A percentile compares a stretch with the other conserved stretches of the same genome.
Conservation (phyloP, 1,140 invertebrate genomes). For the Drosophila sproati region DNA sequence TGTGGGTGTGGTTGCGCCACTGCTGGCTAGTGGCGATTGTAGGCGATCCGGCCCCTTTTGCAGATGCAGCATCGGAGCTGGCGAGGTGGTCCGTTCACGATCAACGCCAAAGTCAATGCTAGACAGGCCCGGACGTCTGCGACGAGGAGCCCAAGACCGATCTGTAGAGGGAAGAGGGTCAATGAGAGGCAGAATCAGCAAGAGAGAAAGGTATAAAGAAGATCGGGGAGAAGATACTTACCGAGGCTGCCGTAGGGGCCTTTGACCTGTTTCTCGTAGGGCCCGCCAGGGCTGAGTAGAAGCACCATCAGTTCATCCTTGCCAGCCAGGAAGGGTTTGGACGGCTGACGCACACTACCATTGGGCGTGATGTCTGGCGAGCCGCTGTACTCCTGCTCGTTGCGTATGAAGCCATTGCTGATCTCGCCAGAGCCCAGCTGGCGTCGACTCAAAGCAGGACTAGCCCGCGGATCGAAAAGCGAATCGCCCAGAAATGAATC, state of each 20-base stretch:
- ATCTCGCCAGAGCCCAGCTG: conserved; percentile 87
- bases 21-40: conserved; percentile 65
- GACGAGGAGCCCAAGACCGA: conserved; percentile 93
- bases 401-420: conserved; percentile 84
- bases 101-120: conserved; percentile 89
- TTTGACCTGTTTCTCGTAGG: conserved; percentile 88
- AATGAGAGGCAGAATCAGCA: not conserved
- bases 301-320: conserved; percentile 96
- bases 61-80: conserved; percentile 86
- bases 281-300: conserved; percentile 89
- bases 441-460: conserved; percentile 88
- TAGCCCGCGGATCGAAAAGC: conserved; percentile 89
- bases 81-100: conserved; percentile 90
- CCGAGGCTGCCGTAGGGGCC: conserved; percentile 91
- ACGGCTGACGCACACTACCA: conserved; percentile 91
- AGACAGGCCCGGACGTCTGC: conserved; percentile 89
- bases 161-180: conserved; percentile 85
- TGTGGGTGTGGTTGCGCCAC: conserved; percentile 58
- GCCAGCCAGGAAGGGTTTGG: conserved; percentile 92
- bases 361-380: conserved; percentile 96
- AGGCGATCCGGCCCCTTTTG: conserved; percentile 64
- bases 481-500: conserved; percentile 90
- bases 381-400: conserved; percentile 86
- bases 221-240: conserved; percentile 71
- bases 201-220: no score